These are phyloP conservation scores for Gymnorhina tibicen DNA, from an alignment of 2,113 vertebrate genomes.

Conservation along the genomic window DNA sequence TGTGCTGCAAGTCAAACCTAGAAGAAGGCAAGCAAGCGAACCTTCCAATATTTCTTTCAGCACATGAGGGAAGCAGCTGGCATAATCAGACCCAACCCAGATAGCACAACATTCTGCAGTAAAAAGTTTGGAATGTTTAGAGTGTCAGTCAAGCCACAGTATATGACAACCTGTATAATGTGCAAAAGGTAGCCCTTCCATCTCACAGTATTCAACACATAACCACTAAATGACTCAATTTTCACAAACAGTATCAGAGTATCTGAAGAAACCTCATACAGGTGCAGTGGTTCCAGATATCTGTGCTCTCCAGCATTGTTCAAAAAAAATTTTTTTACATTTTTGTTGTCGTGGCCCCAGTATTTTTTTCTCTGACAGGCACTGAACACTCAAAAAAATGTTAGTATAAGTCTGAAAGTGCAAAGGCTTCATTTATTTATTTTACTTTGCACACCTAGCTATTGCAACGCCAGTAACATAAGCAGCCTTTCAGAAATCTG, in stretches of 20 bases:
- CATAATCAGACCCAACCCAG: background rate
- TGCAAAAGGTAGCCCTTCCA: background rate
- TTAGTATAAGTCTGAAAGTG: background rate
- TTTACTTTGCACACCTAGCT: background rate
- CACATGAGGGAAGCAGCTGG: background rate
- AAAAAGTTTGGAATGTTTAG: background rate
- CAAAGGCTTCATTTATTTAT: background rate
- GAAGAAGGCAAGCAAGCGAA: background rate
- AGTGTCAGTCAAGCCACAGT: background rate
- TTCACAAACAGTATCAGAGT: background rate
- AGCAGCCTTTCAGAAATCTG: background rate
- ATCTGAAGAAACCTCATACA: background rate
- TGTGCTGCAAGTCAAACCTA: background rate
- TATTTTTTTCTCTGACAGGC: background rate
- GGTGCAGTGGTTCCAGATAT: background rate
- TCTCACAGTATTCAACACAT: background rate
- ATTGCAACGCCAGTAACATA: background rate
- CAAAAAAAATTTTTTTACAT: background rate
- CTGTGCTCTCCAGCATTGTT: background rate
- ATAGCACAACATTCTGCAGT: background rate
- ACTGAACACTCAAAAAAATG: background rate
- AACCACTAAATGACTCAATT: background rate
- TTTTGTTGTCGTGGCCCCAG: background rate
- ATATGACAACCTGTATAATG: background rate
- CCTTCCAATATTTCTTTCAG: background rate